Evolutionary conservation across 2,888 invertebrate genomes (phyloP).

Genomic region (Philereme vetulata): DNA sequence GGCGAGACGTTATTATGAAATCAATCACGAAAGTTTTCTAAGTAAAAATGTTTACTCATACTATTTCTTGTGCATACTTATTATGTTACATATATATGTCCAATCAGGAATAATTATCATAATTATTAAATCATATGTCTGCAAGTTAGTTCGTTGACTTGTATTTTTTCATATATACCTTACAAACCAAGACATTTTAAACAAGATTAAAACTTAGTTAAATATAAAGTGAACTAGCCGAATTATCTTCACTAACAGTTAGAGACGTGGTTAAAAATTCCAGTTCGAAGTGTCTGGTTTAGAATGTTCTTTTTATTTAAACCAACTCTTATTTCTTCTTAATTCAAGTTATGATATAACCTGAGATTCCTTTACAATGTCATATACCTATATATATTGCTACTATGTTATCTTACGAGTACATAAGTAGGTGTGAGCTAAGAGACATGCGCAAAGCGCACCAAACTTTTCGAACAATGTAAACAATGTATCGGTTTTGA

Average conservation of each 20-base stretch:
- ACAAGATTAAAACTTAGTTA: not conserved
- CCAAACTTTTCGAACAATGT: constrained; percentile 20
- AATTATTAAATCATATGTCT: too few species aligned
- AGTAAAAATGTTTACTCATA: too few species aligned
- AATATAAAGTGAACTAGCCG: constrained; percentile 8
- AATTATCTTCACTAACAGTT: constrained; percentile 15
- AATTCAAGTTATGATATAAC: constrained; percentile 23
- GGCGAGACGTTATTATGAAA: too few species aligned
- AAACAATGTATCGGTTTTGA: constrained; percentile 8
- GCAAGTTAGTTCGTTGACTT: too few species aligned
- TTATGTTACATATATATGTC: too few species aligned
- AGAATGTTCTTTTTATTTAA: constrained; percentile 27
- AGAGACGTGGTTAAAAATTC: constrained; percentile 26
- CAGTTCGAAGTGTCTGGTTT: constrained; percentile 25
- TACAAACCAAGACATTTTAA: too few species aligned
- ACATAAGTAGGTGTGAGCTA: constrained; percentile 15
- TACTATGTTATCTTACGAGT: not conserved
- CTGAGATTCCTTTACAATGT: constrained; percentile 7
- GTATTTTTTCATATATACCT: too few species aligned
- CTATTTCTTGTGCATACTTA: too few species aligned
- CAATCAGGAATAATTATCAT: too few species aligned
- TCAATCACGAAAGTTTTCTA: too few species aligned
- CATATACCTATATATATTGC: not conserved
- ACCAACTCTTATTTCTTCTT: constrained; percentile 25
- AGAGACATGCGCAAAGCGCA: constrained; percentile 37